Conservation (phyloP, 2,797 vertebrate genomes). For the Urocyon cinereoargenteus region DNA sequence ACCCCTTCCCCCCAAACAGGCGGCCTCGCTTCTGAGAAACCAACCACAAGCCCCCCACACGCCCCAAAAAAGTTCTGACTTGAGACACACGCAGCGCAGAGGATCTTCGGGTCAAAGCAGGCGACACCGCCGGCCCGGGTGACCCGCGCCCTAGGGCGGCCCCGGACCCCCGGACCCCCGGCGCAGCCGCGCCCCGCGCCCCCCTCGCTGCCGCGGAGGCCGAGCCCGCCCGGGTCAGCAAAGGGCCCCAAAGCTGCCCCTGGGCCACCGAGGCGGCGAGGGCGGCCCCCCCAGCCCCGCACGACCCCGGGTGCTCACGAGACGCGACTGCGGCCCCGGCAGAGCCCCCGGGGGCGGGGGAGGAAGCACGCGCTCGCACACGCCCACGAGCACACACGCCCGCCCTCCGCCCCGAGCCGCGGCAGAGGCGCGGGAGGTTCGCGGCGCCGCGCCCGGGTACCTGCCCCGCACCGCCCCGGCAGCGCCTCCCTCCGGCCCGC, state of each 20-base stretch:
- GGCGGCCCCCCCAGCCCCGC: background rate
- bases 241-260: background rate
- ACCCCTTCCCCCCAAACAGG: background rate
- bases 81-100: background rate
- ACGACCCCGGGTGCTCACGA: background rate
- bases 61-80: slow-evolving; percentile 6
- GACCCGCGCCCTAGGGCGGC: background rate
- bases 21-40: background rate
- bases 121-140: background rate
- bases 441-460: background rate
- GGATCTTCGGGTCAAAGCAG: background rate
- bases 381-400: background rate
- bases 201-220: background rate
- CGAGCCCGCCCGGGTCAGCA: background rate
- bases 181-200: background rate
- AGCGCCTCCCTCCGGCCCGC: background rate
- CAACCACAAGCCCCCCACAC: too few relatives aligned
- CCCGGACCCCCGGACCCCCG: background rate
- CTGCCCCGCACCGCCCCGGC: background rate
- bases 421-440: background rate
- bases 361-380: background rate
- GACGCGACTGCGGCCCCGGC: background rate
- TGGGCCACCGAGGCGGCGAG: background rate
- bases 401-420: background rate
- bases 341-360: background rate